A percentile compares a stretch with the other conserved stretches of the same genome.
Evolutionary conservation across 2,797 vertebrate species (phyloP).

Genomic region (Sphenopsis melanotis): DNA sequence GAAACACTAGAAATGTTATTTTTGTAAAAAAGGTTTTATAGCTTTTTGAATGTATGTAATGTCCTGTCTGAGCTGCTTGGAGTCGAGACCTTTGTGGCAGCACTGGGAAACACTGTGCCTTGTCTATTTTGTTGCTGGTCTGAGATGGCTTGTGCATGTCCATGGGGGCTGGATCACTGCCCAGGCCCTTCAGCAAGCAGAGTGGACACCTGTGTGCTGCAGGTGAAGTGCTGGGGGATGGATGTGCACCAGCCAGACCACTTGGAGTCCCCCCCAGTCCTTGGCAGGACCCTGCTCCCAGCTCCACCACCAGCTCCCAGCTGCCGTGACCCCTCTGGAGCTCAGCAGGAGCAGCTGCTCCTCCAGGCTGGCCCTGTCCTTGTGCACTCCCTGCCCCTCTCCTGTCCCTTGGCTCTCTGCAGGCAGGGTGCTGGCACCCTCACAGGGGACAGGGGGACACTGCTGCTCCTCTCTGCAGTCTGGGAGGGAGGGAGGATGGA

Average conservation of each 20-base stretch:
- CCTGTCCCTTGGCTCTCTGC: neutral
- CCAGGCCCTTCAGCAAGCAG: neutral
- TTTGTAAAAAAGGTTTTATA: constrained; percentile 1
- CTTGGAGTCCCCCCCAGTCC: neutral
- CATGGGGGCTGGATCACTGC: neutral
- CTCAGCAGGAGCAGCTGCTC: neutral
- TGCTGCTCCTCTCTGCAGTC: neutral
- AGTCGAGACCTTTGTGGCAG: neutral
- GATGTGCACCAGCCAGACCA: neutral
- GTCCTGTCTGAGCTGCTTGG: neutral
- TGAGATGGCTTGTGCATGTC: neutral
- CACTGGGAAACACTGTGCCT: neutral
- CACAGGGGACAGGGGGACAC: neutral
- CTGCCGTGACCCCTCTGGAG: neutral
- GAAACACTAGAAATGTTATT: neutral
- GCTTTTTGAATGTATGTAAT: neutral
- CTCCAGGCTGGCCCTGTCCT: neutral
- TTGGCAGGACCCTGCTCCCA: neutral
- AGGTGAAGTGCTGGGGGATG: neutral
- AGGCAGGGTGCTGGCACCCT: neutral
- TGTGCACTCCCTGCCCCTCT: neutral
- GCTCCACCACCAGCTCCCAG: neutral
- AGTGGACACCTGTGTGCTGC: neutral
- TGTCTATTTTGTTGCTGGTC: neutral
- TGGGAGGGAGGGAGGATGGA: neutral